Conservation (phyloP, 2,113 vertebrate species). For the Dolichotis patagonum region DNA sequence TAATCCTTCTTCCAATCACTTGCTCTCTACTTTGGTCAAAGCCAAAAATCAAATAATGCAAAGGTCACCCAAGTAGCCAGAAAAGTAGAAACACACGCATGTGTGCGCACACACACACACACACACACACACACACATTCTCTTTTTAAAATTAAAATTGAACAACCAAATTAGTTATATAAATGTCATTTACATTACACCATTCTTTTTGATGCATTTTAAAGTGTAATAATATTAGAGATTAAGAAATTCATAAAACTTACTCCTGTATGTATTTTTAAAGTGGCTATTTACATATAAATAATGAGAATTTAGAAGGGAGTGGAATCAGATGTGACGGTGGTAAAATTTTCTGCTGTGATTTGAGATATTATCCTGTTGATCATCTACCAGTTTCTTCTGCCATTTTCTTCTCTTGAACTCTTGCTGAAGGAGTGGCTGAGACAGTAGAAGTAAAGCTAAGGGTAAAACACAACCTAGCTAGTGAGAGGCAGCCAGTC, state of each 20-base stretch:
- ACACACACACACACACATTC: background rate
- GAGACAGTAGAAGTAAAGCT: background rate
- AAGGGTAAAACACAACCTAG: background rate
- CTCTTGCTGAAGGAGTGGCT: background rate
- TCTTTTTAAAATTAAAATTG: conserved; percentile 9
- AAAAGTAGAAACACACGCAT: background rate
- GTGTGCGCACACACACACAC: background rate
- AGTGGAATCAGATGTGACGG: background rate
- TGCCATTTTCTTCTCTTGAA: background rate
- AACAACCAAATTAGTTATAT: background rate
- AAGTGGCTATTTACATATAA: background rate
- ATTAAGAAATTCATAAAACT: background rate
- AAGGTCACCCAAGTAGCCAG: background rate
- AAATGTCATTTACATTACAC: background rate
- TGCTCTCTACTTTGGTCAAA: conserved; percentile 31
- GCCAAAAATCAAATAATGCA: conserved; percentile 19
- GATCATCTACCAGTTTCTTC: background rate
- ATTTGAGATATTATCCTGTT: background rate
- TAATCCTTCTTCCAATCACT: background rate
- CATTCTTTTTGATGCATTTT: background rate
- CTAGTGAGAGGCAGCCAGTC: background rate
- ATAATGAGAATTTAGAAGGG: background rate
- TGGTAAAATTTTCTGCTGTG: background rate
- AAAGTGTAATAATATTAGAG: background rate
- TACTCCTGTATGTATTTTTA: background rate